These are phyloP conservation scores for Lycocorax pyrrhopterus DNA, from an alignment of 2,113 vertebrate species.

Conservation along the genomic window DNA sequence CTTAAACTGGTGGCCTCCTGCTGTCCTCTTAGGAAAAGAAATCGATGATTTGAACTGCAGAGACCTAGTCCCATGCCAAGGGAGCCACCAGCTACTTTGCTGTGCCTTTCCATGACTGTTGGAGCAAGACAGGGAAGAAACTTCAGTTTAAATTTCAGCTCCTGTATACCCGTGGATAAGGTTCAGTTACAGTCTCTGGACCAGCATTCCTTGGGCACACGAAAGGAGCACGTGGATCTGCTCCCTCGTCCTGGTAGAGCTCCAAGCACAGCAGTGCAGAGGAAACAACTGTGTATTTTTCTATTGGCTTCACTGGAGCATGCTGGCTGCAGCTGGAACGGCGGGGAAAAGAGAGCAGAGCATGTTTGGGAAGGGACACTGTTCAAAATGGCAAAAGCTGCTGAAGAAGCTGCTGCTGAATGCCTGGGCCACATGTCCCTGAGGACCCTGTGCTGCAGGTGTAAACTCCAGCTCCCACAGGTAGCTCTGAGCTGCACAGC, in stretches of 20 bases:
- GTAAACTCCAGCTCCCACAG: background rate
- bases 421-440: background rate
- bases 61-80: background rate
- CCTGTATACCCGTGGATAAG: background rate
- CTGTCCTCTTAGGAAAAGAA: conserved; percentile 34
- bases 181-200: background rate
- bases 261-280: background rate
- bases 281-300: background rate
- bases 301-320: background rate
- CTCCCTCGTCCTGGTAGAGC: background rate
- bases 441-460: background rate
- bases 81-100: background rate
- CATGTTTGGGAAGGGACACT: background rate
- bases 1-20: conserved; percentile 39
- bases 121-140: background rate
- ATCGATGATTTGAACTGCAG: background rate
- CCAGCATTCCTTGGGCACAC: background rate
- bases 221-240: rapidly evolving
- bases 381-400: background rate
- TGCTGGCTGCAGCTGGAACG: background rate
- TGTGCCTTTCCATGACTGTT: background rate
- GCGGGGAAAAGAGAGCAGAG: background rate
- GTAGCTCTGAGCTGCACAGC: background rate
- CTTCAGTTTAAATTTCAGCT: background rate
- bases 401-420: background rate